These are phyloP conservation scores for Steatocranus sp. DNA, from an alignment of 2,797 vertebrate genomes.

Conservation along the genomic window DNA sequence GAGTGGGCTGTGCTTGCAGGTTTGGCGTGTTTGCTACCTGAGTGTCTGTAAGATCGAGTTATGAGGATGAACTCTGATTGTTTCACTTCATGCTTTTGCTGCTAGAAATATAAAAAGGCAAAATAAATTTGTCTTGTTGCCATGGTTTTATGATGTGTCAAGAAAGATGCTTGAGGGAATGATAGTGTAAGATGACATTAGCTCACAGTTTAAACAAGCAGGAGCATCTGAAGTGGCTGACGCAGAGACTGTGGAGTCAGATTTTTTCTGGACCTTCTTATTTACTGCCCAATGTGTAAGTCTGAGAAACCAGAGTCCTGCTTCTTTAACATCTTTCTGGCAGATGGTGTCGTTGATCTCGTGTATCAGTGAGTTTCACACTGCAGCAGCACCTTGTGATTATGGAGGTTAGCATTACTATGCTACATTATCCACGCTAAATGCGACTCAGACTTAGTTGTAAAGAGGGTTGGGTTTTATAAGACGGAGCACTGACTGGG, in stretches of 20 bases:
- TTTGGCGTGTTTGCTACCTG: not conserved
- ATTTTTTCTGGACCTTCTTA: not conserved
- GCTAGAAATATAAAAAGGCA: not conserved
- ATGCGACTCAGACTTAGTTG: slow-evolving; percentile 5
- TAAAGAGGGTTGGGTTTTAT: slow-evolving; percentile 8
- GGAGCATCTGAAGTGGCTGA: not conserved
- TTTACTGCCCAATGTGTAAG: not conserved
- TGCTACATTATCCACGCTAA: not conserved
- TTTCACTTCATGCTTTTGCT: not conserved
- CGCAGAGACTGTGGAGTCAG: not conserved
- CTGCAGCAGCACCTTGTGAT: not conserved
- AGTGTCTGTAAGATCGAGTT: not conserved
- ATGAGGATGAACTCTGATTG: not conserved
- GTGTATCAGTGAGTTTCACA: not conserved
- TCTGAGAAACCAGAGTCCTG: not conserved
- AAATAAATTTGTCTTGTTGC: not conserved
- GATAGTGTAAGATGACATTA: not conserved
- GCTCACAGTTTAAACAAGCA: not conserved
- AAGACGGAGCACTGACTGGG: not conserved
- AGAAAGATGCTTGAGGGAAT: not conserved
- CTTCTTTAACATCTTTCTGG: not conserved
- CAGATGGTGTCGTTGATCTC: not conserved
- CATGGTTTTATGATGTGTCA: not conserved
- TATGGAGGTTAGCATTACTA: not conserved
- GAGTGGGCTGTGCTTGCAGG: not conserved